These are phyloP conservation scores for Cygnus olor DNA, from an alignment of 2,797 vertebrate genomes.

Conservation along the genomic window DNA sequence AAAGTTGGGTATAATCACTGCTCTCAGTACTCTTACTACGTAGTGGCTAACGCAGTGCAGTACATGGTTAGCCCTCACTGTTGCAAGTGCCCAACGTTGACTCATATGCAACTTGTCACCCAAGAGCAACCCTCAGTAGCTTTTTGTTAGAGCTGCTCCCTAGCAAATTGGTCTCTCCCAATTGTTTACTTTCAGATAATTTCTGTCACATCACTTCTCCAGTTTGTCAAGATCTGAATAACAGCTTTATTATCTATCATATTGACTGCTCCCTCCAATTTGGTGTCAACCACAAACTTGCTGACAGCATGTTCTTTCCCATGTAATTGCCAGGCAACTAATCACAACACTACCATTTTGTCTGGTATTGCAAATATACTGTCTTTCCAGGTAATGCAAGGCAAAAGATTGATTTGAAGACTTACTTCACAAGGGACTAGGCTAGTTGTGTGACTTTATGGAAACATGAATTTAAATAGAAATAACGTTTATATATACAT, in stretches of 20 bases:
- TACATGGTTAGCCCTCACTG: neutral
- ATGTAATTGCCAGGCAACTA: neutral
- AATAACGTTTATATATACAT: neutral
- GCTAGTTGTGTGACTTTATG: fast-evolving
- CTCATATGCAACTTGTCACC: neutral
- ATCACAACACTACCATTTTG: neutral
- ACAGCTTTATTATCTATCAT: neutral
- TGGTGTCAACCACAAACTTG: neutral
- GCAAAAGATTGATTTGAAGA: neutral
- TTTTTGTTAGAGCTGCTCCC: neutral
- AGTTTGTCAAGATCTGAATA: neutral
- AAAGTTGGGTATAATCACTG: neutral
- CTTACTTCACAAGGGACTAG: neutral
- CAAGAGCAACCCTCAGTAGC: neutral
- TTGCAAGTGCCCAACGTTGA: neutral
- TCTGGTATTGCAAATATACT: neutral
- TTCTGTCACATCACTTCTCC: neutral
- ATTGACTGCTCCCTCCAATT: neutral
- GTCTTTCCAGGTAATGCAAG: neutral
- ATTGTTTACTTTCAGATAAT: neutral
- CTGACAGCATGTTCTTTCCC: neutral
- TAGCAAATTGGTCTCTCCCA: neutral
- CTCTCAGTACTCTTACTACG: fast-evolving
- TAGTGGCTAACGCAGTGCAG: neutral
- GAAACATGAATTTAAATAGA: neutral